Conservation (phyloP, 2,888 invertebrate species). For the Glyphotaelius pellucidus region DNA sequence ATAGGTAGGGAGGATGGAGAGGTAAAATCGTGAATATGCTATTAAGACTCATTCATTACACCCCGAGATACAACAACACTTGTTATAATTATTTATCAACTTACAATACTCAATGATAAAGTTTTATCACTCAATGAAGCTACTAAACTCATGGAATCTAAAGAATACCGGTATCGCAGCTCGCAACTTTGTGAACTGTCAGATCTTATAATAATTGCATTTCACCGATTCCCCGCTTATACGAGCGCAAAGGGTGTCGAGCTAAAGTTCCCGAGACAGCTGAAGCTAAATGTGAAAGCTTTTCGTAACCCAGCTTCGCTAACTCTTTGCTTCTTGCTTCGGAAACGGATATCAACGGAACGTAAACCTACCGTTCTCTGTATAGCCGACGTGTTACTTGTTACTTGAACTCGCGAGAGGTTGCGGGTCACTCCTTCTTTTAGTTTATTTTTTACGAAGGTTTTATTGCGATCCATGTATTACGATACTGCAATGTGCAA, state of each 20-base stretch:
- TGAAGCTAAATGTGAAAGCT: slow-evolving; percentile 51
- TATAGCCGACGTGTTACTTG: slow-evolving; percentile 7
- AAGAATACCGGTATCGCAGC: background rate
- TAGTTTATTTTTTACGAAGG: background rate
- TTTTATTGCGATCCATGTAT: background rate
- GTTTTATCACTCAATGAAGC: background rate
- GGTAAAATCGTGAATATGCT: too few relatives aligned
- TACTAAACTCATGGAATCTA: background rate
- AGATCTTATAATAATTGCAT: slow-evolving; percentile 40
- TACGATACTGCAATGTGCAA: background rate
- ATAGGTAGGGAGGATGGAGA: too few relatives aligned
- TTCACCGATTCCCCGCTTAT: background rate
- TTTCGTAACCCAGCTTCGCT: slow-evolving; percentile 10
- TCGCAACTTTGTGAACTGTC: background rate
- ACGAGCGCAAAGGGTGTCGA: background rate
- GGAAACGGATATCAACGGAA: slow-evolving; percentile 31
- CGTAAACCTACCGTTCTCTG: background rate
- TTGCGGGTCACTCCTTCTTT: background rate
- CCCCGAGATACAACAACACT: too few relatives aligned
- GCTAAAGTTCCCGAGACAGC: slow-evolving; percentile 33
- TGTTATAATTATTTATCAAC: too few relatives aligned
- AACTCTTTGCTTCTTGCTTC: slow-evolving; percentile 8
- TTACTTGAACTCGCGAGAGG: background rate
- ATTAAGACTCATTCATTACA: too few relatives aligned
- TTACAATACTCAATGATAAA: background rate